phyloP scores from a whole-genome alignment of 30 jellyfish, hydroid and myxozoan genomes.

The Catostylus mosaicus region DNA sequence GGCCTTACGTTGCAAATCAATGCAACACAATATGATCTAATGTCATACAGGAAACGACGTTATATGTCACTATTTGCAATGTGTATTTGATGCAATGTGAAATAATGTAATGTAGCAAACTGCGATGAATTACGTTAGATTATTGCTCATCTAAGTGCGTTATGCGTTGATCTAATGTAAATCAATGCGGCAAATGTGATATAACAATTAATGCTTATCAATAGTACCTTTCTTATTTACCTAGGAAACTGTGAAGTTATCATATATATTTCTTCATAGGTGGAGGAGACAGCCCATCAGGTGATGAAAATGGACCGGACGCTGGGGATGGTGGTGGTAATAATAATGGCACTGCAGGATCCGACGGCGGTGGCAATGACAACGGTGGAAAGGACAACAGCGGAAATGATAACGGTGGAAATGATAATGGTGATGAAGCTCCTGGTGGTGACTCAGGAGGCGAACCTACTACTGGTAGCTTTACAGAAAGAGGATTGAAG shows the following conservation, averaged over 20 bases:
- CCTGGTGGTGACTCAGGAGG: constrained; percentile 26
- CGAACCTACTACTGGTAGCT: neutral
- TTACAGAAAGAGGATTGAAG: constrained; percentile 28
- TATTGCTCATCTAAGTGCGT: no score
- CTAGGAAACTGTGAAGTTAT: neutral
- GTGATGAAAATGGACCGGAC: constrained; percentile 9
- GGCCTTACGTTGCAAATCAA: no score
- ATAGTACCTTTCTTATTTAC: no score
- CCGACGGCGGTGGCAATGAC: neutral
- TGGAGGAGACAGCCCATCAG: constrained; percentile 9
- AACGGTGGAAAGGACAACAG: constrained; percentile 5
- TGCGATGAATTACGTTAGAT: no score
- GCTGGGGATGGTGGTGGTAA: constrained; percentile 26
- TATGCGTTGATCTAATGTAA: no score
- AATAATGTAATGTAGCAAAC: no score
- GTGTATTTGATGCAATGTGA: no score
- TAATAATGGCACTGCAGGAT: constrained; percentile 1
- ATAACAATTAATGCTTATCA: neutral
- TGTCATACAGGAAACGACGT: no score
- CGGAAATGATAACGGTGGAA: constrained; percentile 12
- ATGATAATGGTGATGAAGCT: neutral
- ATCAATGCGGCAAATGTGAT: no score
- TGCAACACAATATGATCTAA: no score
- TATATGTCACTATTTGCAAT: no score
- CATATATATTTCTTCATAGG: neutral